Conservation (phyloP, 2,113 vertebrate species). For the Piliocolobus tephrosceles region DNA sequence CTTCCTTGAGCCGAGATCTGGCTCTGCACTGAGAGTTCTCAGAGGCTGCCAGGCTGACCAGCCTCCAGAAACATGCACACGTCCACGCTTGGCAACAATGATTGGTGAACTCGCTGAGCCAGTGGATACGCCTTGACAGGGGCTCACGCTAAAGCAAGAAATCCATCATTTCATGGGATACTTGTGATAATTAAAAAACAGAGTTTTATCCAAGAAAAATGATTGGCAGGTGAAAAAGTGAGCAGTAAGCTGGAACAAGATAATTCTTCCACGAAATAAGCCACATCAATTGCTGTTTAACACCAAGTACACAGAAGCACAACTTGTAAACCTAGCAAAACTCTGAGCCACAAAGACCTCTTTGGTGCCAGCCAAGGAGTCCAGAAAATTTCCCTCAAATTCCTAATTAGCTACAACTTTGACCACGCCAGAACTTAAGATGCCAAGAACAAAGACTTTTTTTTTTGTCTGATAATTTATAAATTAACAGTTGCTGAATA, state of each 20-base stretch:
- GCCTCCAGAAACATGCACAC: fast-evolving
- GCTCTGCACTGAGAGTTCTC: neutral
- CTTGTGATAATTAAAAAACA: fast-evolving
- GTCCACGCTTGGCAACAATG: fast-evolving
- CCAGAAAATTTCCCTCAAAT: neutral
- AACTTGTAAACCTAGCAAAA: neutral
- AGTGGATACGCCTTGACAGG: fast-evolving
- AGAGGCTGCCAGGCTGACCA: fast-evolving
- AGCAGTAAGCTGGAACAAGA: fast-evolving
- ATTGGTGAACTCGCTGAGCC: fast-evolving
- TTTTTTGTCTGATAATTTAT: neutral
- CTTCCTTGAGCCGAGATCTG: fast-evolving
- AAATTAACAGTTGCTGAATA: neutral
- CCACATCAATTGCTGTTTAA: fast-evolving
- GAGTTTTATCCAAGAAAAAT: neutral
- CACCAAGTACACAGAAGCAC: neutral
- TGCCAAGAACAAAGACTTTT: neutral
- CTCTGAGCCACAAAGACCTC: neutral
- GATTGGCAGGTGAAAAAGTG: too few species aligned
- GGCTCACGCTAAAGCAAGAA: neutral
- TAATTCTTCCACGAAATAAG: neutral
- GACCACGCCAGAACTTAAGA: neutral
- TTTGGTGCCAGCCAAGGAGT: fast-evolving
- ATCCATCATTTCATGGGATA: fast-evolving
- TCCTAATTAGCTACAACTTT: neutral